Evolutionary conservation across 2,797 vertebrate genomes (phyloP).

Genomic region (Remorina albescens): DNA sequence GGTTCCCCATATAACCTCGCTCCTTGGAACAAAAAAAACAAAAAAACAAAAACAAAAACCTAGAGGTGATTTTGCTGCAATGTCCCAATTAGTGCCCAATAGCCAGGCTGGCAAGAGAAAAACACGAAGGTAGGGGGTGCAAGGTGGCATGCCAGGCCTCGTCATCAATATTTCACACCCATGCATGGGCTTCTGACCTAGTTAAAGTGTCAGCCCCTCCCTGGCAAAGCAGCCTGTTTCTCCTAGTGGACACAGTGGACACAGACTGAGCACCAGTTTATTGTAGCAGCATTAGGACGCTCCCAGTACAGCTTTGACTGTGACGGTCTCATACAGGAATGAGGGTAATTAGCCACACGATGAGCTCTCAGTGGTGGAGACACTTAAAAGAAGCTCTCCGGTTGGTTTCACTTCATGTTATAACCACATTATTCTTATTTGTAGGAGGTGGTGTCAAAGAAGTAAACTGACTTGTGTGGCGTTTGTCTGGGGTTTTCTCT

Average conservation of each 20-base stretch:
- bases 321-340: constrained; percentile 59
- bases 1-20: constrained; percentile 35
- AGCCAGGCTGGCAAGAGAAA: constrained; percentile 67
- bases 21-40: constrained; percentile 49
- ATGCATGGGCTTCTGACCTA: constrained; percentile 79
- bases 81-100: constrained; percentile 82
- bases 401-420: constrained; percentile 35
- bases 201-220: constrained; percentile 74
- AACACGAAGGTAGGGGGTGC: constrained; percentile 73
- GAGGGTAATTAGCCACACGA: constrained; percentile 73
- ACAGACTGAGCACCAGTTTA: constrained; percentile 69
- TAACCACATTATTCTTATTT: constrained; percentile 41
- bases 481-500: constrained; percentile 15
- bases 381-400: constrained; percentile 38
- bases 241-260: constrained; percentile 64
- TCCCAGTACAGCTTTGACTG: constrained; percentile 60
- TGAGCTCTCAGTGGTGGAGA: constrained; percentile 49
- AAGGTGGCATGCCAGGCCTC: constrained; percentile 80
- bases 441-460: constrained; percentile 12
- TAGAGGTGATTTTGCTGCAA: constrained; percentile 60
- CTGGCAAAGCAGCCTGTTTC: constrained; percentile 60
- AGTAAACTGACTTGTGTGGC: neutral
- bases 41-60: constrained; percentile 33
- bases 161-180: constrained; percentile 82
- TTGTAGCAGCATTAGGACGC: constrained; percentile 74